These are phyloP conservation scores for Zeus faber DNA, from an alignment of 2,113 vertebrate species.

Conservation along the genomic window DNA sequence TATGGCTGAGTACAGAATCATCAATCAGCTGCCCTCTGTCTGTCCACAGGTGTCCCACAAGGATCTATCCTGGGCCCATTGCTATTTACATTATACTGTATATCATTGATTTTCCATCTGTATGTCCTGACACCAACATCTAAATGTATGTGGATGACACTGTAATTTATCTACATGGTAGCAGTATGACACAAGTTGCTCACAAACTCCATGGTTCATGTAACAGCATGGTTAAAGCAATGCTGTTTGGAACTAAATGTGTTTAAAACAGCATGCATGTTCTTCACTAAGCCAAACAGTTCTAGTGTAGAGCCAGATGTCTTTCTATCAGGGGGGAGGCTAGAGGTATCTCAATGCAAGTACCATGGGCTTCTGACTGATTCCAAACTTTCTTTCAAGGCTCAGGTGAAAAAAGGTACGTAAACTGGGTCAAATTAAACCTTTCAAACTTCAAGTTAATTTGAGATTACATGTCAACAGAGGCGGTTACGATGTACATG, in stretches of 20 bases:
- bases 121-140: too few species aligned
- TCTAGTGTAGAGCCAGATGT: background rate
- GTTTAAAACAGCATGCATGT: background rate
- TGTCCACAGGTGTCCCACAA: too few species aligned
- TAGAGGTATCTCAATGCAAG: background rate
- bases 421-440: too few species aligned
- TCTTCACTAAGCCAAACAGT: background rate
- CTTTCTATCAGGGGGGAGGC: too few species aligned
- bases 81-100: too few species aligned
- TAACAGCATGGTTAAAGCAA: background rate
- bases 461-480: background rate
- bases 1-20: too few species aligned
- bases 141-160: too few species aligned
- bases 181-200: background rate
- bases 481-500: background rate
- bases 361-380: background rate
- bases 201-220: background rate
- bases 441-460: too few species aligned
- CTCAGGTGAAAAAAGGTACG: background rate
- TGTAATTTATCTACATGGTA: background rate
- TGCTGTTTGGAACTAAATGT: background rate
- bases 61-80: too few species aligned
- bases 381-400: background rate
- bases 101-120: background rate
- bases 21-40: too few species aligned